Percentiles rank a stretch among this genome's conserved stretches.
phyloP scores from a whole-genome alignment of 2,113 vertebrate genomes.

The Micronisus gabar region DNA sequence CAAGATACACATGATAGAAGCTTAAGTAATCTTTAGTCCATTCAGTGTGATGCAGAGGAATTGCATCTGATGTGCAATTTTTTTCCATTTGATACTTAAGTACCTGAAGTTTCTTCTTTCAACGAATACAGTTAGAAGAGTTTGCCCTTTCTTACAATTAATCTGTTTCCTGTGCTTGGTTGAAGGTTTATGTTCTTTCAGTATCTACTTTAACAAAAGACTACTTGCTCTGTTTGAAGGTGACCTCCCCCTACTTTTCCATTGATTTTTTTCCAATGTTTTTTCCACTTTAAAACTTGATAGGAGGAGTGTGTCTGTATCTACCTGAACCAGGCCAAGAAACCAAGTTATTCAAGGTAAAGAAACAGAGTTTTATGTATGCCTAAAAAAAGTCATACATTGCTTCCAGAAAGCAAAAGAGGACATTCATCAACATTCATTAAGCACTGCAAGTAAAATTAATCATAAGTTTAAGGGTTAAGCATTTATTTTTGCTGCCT shows the following conservation, averaged over 20 bases:
- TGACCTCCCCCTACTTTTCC: neutral
- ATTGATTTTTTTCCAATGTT: fast-evolving
- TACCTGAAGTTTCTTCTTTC: neutral
- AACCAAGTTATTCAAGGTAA: neutral
- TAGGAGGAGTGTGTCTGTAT: neutral
- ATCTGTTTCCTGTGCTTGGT: neutral
- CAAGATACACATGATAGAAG: neutral
- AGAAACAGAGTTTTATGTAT: neutral
- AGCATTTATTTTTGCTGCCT: neutral
- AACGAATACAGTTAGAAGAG: neutral
- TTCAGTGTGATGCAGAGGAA: neutral
- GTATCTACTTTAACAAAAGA: neutral
- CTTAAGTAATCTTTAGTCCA: neutral
- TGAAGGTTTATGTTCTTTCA: neutral
- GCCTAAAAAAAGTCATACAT: neutral
- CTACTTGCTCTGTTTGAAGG: neutral
- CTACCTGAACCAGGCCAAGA: neutral
- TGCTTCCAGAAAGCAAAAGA: neutral
- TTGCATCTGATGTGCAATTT: neutral
- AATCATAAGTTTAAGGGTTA: neutral
- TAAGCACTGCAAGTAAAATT: neutral
- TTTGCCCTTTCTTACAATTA: neutral
- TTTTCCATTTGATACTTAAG: neutral
- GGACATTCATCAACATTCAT: neutral
- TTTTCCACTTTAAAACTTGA: neutral